Base-by-base conservation (phyloP, 2,797 vertebrate species). In the Dermochelys coriacea region DNA sequence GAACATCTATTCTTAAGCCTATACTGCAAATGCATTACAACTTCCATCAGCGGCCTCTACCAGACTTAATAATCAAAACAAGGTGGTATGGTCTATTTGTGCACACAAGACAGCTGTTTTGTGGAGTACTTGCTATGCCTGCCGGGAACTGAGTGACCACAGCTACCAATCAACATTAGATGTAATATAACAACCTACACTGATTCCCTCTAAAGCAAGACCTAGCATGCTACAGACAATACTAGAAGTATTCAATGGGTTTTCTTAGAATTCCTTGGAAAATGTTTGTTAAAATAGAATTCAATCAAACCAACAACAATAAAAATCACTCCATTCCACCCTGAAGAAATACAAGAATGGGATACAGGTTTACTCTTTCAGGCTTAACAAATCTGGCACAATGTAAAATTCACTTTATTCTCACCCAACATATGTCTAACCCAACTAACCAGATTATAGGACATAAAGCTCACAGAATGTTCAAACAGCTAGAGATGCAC, bases 101-200 rank as follows among this genome's bases (percentile, higher is more conserved):
- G 82, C 75, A 88, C 61, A 85, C 0, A 9, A 93, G 89, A 84
- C 88, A 93, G 90, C 55, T 93, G 91, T 92, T 96, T 90, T 89
- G 47, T 87, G 54, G 84, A 94, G 80, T 85, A 75, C 50, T 92
- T 94, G 55, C 84, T 82, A 87, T 81, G 91, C 75, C 95, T 92
- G n/a, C 75, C 92, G 95, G 93, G 91, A 96, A 34, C 41, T 68
- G 45, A 95, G 79, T 95, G 93, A 95, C 94, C 95, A 86, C 79
- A 93, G 55, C 59, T 91, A 94, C 87, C 89, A 95, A 86, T 87
- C 89, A 94, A 68, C 45, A 54, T 45, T 27, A 84, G 34, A 83
- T 86, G 23, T 29, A 89, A 91, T 82, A 78, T 64, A 94, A 55
- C 49, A 88, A 91, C 49, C 81, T 79, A 90, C 78, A 81, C 1